Base-by-base conservation (phyloP, 1,140 invertebrate species). In the Leguminivora glycinivorella region DNA sequence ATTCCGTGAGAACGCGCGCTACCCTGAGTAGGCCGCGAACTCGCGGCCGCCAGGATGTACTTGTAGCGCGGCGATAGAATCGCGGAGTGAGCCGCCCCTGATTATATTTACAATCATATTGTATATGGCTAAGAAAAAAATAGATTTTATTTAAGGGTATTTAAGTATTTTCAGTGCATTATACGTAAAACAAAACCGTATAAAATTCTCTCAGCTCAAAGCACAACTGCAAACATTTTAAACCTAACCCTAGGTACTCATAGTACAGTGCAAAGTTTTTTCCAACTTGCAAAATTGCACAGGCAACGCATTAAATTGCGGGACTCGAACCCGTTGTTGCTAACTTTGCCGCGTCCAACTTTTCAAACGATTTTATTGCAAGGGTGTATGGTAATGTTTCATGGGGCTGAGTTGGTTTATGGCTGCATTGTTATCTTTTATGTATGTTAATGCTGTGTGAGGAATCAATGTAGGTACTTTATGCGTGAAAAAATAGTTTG, bases 231-330 rank as follows among this genome's bases (percentile, higher is more conserved):
- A 31, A 63, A 63, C 26, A 63, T 19, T 63, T 63, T 29, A 29
- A 17, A 29, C n/a, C 58, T 63, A 63, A 63, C 29, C 58, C 25
- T 22, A 63, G 58, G 58, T 63, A 63, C 31, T 63, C 58, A 63
- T 63, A 63, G 25, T n/a, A 58, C 56, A 17, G 58, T 26, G 58
- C 58, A 63, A 63, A 63, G 58, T 63, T 63, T 63, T 63, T 63
- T 63, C 24, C 58, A 63, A 63, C 58, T 63, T 63, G 58, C 26
- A 17, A 63, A 63, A 63, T 63, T 63, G 58, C 58, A 29, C 58
- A n/a, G 58, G 58, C 58, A 63, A 63, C 58, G 58, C 58, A 63
- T 63, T 63, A 63, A 63, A 63, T 63, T 63, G 58, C 58, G 25
- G 58, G 58, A 14, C 58, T 63, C 58, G 58, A 63, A 63, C 58